Evolutionary conservation across 2,888 invertebrate species (phyloP).

Genomic region (Euplagia quadripunctaria): DNA sequence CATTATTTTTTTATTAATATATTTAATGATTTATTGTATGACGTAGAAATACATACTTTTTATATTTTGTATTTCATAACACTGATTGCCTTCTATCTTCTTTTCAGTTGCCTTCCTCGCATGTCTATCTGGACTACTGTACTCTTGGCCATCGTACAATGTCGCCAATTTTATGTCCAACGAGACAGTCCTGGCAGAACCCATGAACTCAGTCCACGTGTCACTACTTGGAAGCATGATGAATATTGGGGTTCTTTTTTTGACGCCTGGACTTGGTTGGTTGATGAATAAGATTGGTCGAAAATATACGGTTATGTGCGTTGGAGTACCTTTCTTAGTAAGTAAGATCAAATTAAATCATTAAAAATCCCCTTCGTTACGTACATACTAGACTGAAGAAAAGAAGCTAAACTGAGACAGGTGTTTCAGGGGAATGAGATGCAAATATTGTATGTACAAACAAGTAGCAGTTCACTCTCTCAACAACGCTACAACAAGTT

Average conservation of each 20-base stretch:
- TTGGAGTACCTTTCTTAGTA: conserved; percentile 70
- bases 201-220: conserved; percentile 65
- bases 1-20: no score
- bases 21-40: no score
- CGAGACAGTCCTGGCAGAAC: conserved; percentile 61
- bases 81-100: neutral
- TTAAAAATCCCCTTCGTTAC: neutral
- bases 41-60: no score
- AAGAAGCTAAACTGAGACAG: no score
- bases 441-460: no score
- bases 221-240: conserved; percentile 70
- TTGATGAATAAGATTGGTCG: conserved; percentile 68
- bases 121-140: conserved; percentile 66
- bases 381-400: no score
- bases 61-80: no score
- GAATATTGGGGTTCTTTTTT: conserved; percentile 67
- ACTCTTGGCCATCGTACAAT: conserved; percentile 77
- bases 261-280: conserved; percentile 68
- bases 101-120: conserved; percentile 68
- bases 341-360: conserved; percentile 21
- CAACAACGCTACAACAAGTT: no score
- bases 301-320: conserved; percentile 70
- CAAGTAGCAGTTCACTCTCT: no score
- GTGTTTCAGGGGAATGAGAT: no score
- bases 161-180: conserved; percentile 69